Evolutionary conservation across 1,140 invertebrate species (phyloP).

Genomic region (Stegodyphus mimosarum): DNA sequence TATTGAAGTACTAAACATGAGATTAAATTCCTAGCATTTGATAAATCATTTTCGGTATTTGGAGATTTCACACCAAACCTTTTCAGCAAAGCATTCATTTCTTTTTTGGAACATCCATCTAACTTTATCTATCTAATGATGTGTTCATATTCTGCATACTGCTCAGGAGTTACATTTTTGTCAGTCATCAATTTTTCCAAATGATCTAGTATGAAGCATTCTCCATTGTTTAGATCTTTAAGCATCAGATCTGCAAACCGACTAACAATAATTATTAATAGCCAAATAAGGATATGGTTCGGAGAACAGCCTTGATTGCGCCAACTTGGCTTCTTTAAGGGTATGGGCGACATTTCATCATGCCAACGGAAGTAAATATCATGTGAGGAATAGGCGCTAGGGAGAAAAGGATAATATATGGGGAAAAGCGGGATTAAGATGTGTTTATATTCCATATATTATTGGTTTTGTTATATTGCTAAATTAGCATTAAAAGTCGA

Average conservation of each 20-base stretch:
- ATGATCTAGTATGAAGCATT: slow-evolving; percentile 94
- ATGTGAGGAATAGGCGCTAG: no score
- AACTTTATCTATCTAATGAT: slow-evolving; percentile 82
- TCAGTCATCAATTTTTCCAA: slow-evolving; percentile 89
- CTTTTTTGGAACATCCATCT: slow-evolving; percentile 88
- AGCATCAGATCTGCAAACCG: slow-evolving; percentile 99
- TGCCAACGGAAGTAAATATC: no score
- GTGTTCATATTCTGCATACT: slow-evolving; percentile 82
- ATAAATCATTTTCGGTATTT: slow-evolving; percentile 91
- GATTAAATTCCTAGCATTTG: slow-evolving; percentile 95
- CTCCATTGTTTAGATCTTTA: slow-evolving; percentile 94
- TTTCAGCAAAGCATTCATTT: slow-evolving; percentile 85
- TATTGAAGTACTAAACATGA: slow-evolving; percentile 98
- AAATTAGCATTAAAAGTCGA: no score
- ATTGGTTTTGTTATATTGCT: no score
- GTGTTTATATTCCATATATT: no score
- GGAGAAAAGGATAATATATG: no score
- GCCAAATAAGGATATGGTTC: no score
- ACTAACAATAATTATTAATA: no score
- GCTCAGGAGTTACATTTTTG: slow-evolving; percentile 80
- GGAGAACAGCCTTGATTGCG: no score
- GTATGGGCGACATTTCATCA: no score
- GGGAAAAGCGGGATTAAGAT: no score
- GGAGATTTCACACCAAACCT: slow-evolving; percentile 96
- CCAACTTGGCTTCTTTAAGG: no score